Percentiles rank a stretch among this genome's conserved stretches.
phyloP scores from a whole-genome alignment of 2,797 vertebrate genomes.

The Micropoecilia bifurca region DNA sequence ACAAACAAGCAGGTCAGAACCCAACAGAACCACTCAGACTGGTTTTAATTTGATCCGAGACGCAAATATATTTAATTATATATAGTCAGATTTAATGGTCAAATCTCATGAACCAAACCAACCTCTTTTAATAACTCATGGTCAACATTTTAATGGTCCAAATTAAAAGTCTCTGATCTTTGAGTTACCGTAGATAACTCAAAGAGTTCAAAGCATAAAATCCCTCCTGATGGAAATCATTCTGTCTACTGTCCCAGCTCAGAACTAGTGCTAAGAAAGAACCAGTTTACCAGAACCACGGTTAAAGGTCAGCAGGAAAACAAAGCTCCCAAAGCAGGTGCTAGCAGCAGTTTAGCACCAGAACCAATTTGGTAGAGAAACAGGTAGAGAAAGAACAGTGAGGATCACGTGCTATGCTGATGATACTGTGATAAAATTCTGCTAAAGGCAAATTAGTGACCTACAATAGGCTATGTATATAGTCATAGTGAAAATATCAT shows the following conservation, averaged over 20 bases:
- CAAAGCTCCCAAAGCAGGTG: too few species aligned
- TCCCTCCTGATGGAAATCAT: too few species aligned
- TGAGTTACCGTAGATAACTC: background rate
- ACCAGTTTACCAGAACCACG: background rate
- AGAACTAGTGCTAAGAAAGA: too few species aligned
- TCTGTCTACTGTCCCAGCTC: too few species aligned
- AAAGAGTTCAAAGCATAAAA: too few species aligned
- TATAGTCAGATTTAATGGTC: background rate
- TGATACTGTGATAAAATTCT: background rate
- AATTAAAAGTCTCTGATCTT: background rate
- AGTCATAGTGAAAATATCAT: background rate
- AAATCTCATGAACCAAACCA: background rate
- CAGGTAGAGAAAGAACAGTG: too few species aligned
- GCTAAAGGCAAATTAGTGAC: background rate
- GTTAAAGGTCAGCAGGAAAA: background rate
- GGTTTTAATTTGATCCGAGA: background rate
- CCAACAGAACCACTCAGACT: background rate
- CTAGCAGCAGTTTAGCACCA: background rate
- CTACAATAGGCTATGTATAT: background rate
- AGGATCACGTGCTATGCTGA: background rate
- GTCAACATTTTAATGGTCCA: background rate
- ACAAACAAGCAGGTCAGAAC: slow-evolving; percentile 2
- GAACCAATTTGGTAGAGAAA: background rate
- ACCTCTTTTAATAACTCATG: background rate
- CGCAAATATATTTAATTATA: background rate